A percentile compares a stretch with the other conserved stretches of the same genome.
Conservation (phyloP, 1,140 invertebrate genomes). For the Ditylenchus dipsaci region DNA sequence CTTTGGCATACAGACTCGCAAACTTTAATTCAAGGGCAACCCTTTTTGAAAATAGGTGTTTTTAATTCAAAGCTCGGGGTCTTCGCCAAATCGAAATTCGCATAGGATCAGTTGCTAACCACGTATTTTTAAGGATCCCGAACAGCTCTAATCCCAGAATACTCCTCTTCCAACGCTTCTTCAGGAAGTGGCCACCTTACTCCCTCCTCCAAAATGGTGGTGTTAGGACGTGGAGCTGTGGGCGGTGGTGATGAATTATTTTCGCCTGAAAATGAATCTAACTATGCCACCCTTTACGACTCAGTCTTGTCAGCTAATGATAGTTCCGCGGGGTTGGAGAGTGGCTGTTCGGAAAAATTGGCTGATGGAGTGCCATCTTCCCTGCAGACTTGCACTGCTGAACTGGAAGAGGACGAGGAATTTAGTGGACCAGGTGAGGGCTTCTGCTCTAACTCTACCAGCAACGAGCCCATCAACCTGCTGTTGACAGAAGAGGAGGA, state of each 20-base stretch:
- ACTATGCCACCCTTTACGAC: slow-evolving; percentile 55
- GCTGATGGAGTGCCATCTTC: not conserved
- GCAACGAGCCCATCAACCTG: not conserved
- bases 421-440: not conserved
- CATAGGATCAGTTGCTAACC: slow-evolving; percentile 5
- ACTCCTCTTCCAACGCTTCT: slow-evolving; percentile 44
- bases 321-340: not conserved
- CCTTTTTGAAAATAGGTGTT: no score
- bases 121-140: slow-evolving; percentile 45
- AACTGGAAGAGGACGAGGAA: not conserved
- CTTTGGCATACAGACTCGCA: no score
- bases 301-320: slow-evolving; percentile 23
- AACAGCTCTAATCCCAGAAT: slow-evolving; percentile 44
- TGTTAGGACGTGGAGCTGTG: slow-evolving; percentile 31
- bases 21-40: no score
- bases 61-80: no score
- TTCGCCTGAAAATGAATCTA: slow-evolving; percentile 20
- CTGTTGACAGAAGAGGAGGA: not conserved
- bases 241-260: not conserved
- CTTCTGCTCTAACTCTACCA: not conserved
- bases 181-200: slow-evolving; percentile 36
- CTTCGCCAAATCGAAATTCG: no score
- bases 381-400: not conserved
- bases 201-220: slow-evolving; percentile 21
- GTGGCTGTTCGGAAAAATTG: not conserved